Evolutionary conservation across 2,888 invertebrate species (phyloP).

Genomic region (Craniophora ligustri): DNA sequence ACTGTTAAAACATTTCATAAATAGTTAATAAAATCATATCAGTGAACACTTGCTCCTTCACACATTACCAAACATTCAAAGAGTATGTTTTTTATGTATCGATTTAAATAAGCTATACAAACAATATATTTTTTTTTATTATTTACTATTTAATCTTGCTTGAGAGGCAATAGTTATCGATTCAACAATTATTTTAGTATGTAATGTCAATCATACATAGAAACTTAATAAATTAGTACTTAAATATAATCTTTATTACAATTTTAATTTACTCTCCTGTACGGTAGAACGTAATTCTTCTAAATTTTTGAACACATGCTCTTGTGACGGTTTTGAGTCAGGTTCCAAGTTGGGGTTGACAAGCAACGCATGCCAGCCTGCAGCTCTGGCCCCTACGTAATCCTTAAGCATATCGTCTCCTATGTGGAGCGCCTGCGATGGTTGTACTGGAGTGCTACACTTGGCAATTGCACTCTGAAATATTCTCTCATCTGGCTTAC

Average conservation of each 20-base stretch:
- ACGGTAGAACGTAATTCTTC: constrained; percentile 64
- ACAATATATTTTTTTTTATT: no score
- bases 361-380: constrained; percentile 92
- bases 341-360: constrained; percentile 54
- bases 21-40: no score
- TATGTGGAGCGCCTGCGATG: constrained; percentile 93
- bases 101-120: no score
- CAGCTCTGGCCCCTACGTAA: constrained; percentile 92
- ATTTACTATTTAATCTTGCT: no score
- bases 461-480: constrained; percentile 90
- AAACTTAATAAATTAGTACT: not conserved
- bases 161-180: no score
- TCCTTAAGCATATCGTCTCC: constrained; percentile 94
- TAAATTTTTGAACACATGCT: constrained; percentile 71
- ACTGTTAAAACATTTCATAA: no score
- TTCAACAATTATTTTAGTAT: no score
- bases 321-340: constrained; percentile 54
- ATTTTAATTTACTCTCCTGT: constrained; percentile 55
- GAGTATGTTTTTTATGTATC: no score
- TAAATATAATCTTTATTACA: constrained; percentile 41
- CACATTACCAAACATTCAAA: no score
- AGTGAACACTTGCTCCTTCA: no score
- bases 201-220: not conserved
- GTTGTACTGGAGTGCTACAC: constrained; percentile 77
- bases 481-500: constrained; percentile 93